Conservation (phyloP, 2,888 invertebrate species). For the Ecdyonurus torrentis region DNA sequence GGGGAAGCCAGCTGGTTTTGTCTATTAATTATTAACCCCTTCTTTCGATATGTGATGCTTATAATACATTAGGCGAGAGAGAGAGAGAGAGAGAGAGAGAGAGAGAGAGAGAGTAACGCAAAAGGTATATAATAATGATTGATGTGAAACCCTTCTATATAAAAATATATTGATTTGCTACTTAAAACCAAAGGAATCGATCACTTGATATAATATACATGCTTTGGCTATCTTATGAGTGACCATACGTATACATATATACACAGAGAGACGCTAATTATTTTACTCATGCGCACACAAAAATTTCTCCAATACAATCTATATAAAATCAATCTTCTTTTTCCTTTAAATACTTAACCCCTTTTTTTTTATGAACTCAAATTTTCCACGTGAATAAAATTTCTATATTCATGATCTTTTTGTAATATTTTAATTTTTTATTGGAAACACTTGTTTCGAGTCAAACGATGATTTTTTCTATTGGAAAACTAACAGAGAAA, state of each 20-base stretch:
- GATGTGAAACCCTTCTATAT: neutral
- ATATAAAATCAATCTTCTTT: neutral
- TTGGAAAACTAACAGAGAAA: no score
- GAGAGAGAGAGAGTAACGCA: no score
- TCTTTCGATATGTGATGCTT: neutral
- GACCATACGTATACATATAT: neutral
- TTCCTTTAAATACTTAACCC: neutral
- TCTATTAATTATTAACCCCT: neutral
- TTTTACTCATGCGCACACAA: slow-evolving; percentile 1
- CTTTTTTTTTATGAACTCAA: no score
- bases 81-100: neutral
- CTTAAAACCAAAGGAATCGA: slow-evolving; percentile 1
- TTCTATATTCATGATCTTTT: no score
- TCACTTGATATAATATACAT: neutral
- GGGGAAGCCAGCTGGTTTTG: neutral
- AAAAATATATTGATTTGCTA: no score
- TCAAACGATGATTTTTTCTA: no score
- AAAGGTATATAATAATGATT: neutral
- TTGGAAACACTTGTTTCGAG: no score
- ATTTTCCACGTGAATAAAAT: no score
- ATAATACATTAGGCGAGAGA: no score
- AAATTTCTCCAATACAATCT: neutral
- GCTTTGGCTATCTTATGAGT: neutral
- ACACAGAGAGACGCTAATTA: neutral
- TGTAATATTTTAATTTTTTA: no score